Evolutionary conservation across 2,888 invertebrate species (phyloP).

Genomic region (Zygogramma bicolorata): DNA sequence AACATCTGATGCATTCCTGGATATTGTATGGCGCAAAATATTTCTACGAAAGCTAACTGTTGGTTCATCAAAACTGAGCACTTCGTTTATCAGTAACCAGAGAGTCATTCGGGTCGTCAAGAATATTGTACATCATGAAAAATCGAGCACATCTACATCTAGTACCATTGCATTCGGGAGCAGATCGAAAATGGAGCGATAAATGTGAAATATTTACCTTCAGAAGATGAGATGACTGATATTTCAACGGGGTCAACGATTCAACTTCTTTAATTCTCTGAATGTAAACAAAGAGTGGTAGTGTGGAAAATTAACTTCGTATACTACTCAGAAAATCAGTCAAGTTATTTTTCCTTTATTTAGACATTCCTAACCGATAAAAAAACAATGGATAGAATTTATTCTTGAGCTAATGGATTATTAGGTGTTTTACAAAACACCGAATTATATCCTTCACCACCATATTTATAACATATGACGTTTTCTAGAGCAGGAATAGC

Average conservation of each 20-base stretch:
- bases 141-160: not conserved
- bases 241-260: not conserved
- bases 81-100: not conserved
- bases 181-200: not conserved
- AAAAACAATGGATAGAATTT: too few relatives aligned
- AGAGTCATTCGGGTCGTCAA: not conserved
- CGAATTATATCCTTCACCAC: too few relatives aligned
- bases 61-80: too few relatives aligned
- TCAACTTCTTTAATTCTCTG: not conserved
- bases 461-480: too few relatives aligned
- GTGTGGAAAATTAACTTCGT: not conserved
- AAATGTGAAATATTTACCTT: not conserved
- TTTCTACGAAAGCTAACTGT: not conserved
- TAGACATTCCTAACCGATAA: too few relatives aligned
- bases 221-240: not conserved
- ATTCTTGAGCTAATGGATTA: too few relatives aligned
- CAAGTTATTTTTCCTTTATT: too few relatives aligned
- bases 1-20: not conserved
- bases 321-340: not conserved
- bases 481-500: too few relatives aligned
- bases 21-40: not conserved
- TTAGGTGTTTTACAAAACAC: too few relatives aligned
- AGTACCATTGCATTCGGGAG: not conserved
- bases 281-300: constrained; percentile 2
- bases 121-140: not conserved